Conservation (phyloP, 2,113 vertebrate species). For the Hiodon alosoides region DNA sequence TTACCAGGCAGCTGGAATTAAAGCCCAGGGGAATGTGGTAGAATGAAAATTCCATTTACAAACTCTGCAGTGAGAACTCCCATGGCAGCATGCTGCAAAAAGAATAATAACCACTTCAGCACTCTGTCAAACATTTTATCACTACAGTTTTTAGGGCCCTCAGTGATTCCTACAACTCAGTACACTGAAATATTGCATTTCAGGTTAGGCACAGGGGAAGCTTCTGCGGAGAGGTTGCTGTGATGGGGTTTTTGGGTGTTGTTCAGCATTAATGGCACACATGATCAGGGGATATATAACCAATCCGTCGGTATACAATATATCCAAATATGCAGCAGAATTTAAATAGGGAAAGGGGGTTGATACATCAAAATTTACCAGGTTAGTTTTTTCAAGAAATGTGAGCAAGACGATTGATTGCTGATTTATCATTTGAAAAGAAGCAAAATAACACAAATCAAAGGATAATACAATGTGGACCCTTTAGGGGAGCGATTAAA, state of each 20-base stretch:
- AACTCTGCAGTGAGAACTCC: conserved; percentile 9
- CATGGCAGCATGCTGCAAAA: conserved; percentile 8
- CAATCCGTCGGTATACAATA: no score
- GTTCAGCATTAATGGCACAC: no score
- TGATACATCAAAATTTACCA: no score
- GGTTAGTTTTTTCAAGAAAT: no score
- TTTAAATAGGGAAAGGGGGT: no score
- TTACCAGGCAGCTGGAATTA: conserved; percentile 7
- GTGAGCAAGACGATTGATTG: no score
- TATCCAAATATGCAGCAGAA: no score
- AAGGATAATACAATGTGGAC: no score
- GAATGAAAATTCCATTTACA: conserved; percentile 8
- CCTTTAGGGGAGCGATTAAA: no score
- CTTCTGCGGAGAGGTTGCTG: neutral
- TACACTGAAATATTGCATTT: neutral
- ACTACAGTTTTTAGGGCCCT: conserved; percentile 3
- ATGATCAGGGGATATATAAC: neutral
- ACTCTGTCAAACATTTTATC: conserved; percentile 14
- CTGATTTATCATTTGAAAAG: no score
- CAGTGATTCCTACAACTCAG: neutral
- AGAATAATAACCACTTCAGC: conserved; percentile 13
- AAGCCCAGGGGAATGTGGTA: conserved; percentile 12
- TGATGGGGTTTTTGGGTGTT: no score
- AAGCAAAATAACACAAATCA: no score
- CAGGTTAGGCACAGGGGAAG: neutral